Evolutionary conservation across 2,113 vertebrate genomes (phyloP).

Genomic region (Chloropsis cyanopogon): DNA sequence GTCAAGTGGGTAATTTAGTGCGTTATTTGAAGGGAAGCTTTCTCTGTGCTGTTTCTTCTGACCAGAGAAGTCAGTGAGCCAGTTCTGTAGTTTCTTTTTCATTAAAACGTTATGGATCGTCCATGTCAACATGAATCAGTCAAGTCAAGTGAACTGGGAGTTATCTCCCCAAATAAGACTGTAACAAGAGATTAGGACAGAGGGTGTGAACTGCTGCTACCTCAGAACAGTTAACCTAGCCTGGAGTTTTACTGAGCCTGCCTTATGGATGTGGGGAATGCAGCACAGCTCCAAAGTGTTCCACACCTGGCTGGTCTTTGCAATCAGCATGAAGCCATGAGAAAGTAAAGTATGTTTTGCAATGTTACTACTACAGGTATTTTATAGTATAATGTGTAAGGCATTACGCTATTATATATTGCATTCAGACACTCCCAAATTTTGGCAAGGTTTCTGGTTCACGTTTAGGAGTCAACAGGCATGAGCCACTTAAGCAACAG

Average conservation of each 20-base stretch:
- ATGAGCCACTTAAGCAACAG: not conserved
- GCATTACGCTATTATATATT: not conserved
- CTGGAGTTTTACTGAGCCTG: not conserved
- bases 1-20: not conserved
- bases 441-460: not conserved
- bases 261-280: rapidly evolving
- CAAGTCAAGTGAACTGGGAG: not conserved
- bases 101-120: not conserved
- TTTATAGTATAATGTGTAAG: not conserved
- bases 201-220: not conserved
- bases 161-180: not conserved
- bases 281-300: not conserved
- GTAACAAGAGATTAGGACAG: not conserved
- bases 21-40: not conserved
- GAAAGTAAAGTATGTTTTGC: not conserved
- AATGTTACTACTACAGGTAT: not conserved
- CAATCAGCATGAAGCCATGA: not conserved
- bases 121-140: not conserved
- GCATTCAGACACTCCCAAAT: not conserved
- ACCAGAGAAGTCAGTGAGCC: not conserved
- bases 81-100: not conserved
- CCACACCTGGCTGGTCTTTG: not conserved
- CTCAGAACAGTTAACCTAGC: not conserved
- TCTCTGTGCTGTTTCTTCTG: not conserved
- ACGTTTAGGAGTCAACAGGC: not conserved